Evolutionary conservation across 1,140 invertebrate genomes (phyloP).

Genomic region (Pogonomyrmex californicus): DNA sequence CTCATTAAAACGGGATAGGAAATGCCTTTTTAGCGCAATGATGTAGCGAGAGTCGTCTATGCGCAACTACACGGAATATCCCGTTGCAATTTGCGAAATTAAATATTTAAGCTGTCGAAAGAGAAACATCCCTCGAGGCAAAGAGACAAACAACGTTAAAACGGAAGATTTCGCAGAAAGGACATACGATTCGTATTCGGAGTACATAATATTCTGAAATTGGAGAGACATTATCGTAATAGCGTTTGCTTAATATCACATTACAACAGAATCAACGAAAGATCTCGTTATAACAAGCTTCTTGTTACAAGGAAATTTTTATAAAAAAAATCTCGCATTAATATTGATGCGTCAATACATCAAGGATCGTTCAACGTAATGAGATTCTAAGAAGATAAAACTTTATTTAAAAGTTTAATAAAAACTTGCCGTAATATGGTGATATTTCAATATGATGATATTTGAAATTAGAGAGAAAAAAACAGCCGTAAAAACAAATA

Average conservation of each 20-base stretch:
- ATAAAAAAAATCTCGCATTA: conserved; percentile 9
- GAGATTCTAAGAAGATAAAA: conserved; percentile 16
- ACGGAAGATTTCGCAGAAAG: background rate
- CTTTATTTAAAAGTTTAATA: background rate
- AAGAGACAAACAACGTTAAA: conserved; percentile 11
- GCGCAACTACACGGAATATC: conserved; percentile 24
- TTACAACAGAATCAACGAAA: conserved; percentile 18
- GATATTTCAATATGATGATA: background rate
- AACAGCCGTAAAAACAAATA: background rate
- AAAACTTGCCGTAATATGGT: background rate
- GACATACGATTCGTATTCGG: background rate
- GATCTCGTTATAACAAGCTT: conserved; percentile 6
- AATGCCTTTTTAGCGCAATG: conserved; percentile 26
- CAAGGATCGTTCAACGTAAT: background rate
- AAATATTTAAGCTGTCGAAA: conserved; percentile 54
- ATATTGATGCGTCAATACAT: conserved; percentile 22
- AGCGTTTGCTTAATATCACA: conserved; percentile 26
- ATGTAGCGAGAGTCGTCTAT: background rate
- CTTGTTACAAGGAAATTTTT: conserved; percentile 14
- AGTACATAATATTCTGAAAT: conserved; percentile 19
- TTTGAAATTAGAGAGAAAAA: background rate
- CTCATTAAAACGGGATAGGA: conserved; percentile 49
- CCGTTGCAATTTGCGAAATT: conserved; percentile 60
- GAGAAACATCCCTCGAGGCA: background rate
- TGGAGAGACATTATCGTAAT: conserved; percentile 40